phyloP scores from a whole-genome alignment of 1,140 invertebrate species.

The Ephestia elutella region DNA sequence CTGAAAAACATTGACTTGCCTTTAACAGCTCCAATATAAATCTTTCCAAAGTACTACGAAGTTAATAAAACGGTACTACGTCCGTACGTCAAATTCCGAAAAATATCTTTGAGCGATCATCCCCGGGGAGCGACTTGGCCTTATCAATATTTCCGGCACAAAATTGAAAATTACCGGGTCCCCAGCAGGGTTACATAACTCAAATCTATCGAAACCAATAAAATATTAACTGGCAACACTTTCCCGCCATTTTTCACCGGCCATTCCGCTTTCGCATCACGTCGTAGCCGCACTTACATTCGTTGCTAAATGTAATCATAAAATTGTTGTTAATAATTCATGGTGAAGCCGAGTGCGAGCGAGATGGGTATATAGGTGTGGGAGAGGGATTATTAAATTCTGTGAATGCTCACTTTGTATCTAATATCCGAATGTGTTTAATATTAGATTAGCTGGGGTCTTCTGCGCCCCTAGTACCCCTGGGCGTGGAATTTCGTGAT shows the following conservation, averaged over 20 bases:
- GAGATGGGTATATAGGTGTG: conserved; percentile 29
- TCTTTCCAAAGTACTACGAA: not conserved
- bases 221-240: conserved; percentile 66
- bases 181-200: conserved; percentile 52
- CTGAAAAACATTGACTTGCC: too few species aligned
- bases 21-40: not conserved
- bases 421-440: conserved; percentile 70
- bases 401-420: conserved; percentile 71
- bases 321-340: conserved; percentile 74
- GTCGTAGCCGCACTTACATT: conserved; percentile 54
- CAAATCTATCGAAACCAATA: conserved; percentile 67
- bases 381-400: conserved; percentile 69
- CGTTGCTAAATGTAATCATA: conserved; percentile 70
- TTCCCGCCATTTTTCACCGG: conserved; percentile 62
- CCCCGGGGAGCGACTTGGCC: conserved; percentile 21
- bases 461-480: conserved; percentile 5
- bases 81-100: not conserved
- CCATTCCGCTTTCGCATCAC: conserved; percentile 55
- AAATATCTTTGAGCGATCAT: conserved; percentile 5
- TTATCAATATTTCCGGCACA: conserved; percentile 68
- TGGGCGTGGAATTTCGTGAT: conserved; percentile 6
- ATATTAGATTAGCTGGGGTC: conserved; percentile 67
- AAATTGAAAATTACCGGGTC: conserved; percentile 65
- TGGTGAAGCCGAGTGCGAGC: conserved; percentile 19
- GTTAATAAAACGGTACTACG: not conserved